Conservation (phyloP, 2,113 vertebrate genomes). For the Atractosteus spatula region DNA sequence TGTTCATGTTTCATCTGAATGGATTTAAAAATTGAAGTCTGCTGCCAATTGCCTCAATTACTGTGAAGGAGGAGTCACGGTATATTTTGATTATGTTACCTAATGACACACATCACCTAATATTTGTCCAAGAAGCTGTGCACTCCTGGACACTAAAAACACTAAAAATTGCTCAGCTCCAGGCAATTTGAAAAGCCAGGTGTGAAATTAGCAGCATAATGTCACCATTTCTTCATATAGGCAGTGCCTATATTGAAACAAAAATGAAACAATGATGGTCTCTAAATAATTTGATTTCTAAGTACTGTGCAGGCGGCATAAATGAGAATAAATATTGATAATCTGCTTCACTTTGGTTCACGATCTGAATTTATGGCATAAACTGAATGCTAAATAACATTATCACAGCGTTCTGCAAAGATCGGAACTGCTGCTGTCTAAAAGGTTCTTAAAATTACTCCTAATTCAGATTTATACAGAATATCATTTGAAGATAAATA, state of each 20-base stretch:
- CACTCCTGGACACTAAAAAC: no score
- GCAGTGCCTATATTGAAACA: no score
- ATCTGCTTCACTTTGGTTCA: neutral
- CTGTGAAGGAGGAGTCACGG: neutral
- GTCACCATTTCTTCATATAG: no score
- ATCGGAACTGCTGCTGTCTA: neutral
- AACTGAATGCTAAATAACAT: neutral
- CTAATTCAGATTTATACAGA: slow-evolving; percentile 80
- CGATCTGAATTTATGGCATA: neutral
- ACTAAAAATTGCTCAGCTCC: no score
- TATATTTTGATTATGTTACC: neutral
- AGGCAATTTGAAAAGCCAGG: no score
- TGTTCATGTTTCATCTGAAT: neutral
- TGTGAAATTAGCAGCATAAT: no score
- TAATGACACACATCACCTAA: no score
- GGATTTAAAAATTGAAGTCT: neutral
- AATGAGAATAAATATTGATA: neutral
- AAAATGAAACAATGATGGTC: no score
- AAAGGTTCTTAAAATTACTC: slow-evolving; percentile 62
- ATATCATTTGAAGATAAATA: slow-evolving; percentile 81
- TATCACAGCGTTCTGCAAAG: slow-evolving; percentile 1
- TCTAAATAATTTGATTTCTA: no score
- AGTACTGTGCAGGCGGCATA: no score
- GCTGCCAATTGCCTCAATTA: neutral
- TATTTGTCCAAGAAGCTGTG: no score